A percentile compares a stretch with the other conserved stretches of the same genome.
phyloP scores from a whole-genome alignment of 1,140 invertebrate genomes.

The Harlomillsia oculata region DNA sequence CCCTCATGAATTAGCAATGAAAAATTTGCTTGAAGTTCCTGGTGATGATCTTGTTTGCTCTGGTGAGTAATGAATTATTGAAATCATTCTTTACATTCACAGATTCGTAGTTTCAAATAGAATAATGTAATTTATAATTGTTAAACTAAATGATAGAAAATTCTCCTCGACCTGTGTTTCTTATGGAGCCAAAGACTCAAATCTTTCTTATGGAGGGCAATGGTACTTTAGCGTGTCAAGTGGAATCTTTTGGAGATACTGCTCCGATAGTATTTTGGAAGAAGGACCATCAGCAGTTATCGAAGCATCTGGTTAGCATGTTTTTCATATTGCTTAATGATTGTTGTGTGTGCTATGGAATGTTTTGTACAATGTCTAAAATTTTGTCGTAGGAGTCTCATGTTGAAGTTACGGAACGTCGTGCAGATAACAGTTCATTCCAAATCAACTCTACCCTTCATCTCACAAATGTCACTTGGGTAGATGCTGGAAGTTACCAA shows the following conservation, averaged over 20 bases:
- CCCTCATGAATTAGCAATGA: slow-evolving; percentile 13
- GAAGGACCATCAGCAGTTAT: slow-evolving; percentile 70
- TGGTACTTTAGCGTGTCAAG: slow-evolving; percentile 67
- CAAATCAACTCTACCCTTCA: slow-evolving; percentile 54
- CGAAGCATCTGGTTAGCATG: slow-evolving; percentile 29
- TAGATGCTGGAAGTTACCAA: slow-evolving; percentile 78
- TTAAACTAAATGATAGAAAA: slow-evolving; percentile 47
- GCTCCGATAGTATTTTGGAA: slow-evolving; percentile 74
- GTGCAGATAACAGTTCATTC: slow-evolving; percentile 32
- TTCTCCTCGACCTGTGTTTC: slow-evolving; percentile 73
- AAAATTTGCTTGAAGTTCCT: slow-evolving; percentile 19
- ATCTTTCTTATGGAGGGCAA: slow-evolving; percentile 75
- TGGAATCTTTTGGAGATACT: slow-evolving; percentile 52
- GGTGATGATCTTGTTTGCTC: slow-evolving; percentile 43
- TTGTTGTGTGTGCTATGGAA: too few species aligned
- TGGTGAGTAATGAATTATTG: slow-evolving; percentile 47
- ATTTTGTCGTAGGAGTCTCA: slow-evolving; percentile 24
- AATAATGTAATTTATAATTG: too few species aligned
- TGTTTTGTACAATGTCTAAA: too few species aligned
- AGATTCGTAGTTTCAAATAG: too few species aligned
- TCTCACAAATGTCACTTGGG: slow-evolving; percentile 60
- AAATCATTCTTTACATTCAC: too few species aligned
- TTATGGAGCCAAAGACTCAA: slow-evolving; percentile 66
- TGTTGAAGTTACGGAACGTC: slow-evolving; percentile 36
- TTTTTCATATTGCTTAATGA: too few species aligned